Base-by-base conservation (phyloP, 2,797 vertebrate genomes). In the Ispidina lecontei region DNA sequence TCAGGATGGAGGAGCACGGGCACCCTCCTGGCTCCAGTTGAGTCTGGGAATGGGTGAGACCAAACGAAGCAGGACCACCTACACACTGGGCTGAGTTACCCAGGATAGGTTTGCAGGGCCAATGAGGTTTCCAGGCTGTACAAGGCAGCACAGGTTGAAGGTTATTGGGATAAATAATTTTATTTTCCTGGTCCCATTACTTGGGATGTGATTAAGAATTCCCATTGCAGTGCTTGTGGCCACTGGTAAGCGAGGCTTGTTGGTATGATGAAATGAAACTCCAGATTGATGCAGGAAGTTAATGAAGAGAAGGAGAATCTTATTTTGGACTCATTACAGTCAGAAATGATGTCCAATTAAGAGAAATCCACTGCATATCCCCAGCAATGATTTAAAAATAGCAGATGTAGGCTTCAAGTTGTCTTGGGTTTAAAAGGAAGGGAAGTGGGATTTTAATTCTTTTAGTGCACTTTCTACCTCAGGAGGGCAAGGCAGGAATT, bases 251-350 rank as follows among this genome's bases (percentile, higher is more conserved):
- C 44, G 83, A 90, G 95, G 84, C 72, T 26, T 33, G 84, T 85
- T 95, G 91, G 90, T 60, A 75, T 82, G 85, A 82, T 60, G 89
- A 93, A 96, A 94, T 71, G 83, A 97, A 94, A 84, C 63, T 90
- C 85, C 92, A 96, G 69, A 94, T 94, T 71, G 74, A 82, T 63
- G 56, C 49, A 87, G 62, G 11, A 72, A 89, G 75, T 59, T 94
- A 95, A 95, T 72, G 72, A 92, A 94, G 91, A 59, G 81, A 87
- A 75, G 74, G 47, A 58, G 43, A 91, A 29, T 87, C 82, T 84
- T 92, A 78, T 79, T 94, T 91, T 87, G 90, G 75, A 67, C 69
- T 96, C 82, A 67, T 89, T 87, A 70, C 52, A 76, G 93, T 89
- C 87, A 73, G 79, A 85, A 59, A 14, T 43, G 75, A 70, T 70